Base-by-base conservation (phyloP, 2,797 vertebrate species). In the Neoniphon sammara region DNA sequence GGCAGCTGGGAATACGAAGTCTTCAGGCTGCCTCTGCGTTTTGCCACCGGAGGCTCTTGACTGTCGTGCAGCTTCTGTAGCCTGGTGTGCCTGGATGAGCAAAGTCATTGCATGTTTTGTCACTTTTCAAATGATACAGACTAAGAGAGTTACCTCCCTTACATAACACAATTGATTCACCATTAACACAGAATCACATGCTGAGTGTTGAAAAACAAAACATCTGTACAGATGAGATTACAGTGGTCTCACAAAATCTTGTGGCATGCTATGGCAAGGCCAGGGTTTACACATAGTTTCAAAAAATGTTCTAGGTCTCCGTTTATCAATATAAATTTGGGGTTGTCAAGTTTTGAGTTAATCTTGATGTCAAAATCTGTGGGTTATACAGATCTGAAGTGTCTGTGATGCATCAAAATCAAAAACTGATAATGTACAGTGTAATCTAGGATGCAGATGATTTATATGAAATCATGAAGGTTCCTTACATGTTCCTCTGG, bases 401-500 rank as follows among this genome's bases (percentile, higher is more conserved):
- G 31, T 34, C 31, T 46, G 44, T 46, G 44, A 46, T 17, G 15
- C 15, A 46, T 39, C 9, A 39, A 39, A 39, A 39, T 10, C 9
- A 39, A 39, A 39, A 39, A 39, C 36, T 39, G 36, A 39, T 11
- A 39, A 39, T 44, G 15, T 17, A 46, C 44, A 17, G 15, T 17
- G 15, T 5, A 44, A 44, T 44, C 42, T 44, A 44, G 42, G 42
- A 17, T 5, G 14, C 1, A 44, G 42, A 17, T 15, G 12, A 44
- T 15, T 44, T 44, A 17, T 17, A 44, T 64, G 5, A 11, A 39
- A 8, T 20, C 46, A 15, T 21, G 59, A 39, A 57, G 6, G 12
- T 42, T 36, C 62, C 94, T 95, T 92, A 99, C 98, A 97, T 89
- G 87, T 83, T 95, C 84, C 86, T 96, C 75, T 97, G 95, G 82